Conservation (phyloP, 2,797 vertebrate genomes). For the Ciconia nigra region DNA sequence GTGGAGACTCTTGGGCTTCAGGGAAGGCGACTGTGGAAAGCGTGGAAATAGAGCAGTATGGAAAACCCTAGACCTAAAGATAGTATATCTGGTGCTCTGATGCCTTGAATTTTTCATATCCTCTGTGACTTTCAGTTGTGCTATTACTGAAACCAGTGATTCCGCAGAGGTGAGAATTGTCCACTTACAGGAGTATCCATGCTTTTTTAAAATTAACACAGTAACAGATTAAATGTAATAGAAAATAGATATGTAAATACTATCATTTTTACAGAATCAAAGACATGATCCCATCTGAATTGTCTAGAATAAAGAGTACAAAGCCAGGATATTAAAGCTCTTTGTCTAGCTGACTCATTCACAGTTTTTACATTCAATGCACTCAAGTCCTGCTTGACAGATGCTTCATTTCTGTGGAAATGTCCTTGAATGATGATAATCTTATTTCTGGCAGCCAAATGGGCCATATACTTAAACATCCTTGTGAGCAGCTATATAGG, state of each 20-base stretch:
- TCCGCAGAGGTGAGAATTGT: background rate
- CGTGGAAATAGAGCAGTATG: background rate
- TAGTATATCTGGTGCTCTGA: background rate
- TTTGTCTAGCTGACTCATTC: background rate
- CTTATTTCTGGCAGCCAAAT: conserved; percentile 53
- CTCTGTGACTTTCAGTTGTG: background rate
- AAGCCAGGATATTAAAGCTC: background rate
- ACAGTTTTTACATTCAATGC: conserved; percentile 1
- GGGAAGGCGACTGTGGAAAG: background rate
- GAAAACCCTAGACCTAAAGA: background rate
- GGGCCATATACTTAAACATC: background rate
- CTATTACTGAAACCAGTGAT: background rate
- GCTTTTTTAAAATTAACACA: background rate
- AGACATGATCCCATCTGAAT: background rate
- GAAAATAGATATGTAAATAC: background rate
- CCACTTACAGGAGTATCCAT: background rate
- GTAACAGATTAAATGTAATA: background rate
- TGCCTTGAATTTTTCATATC: background rate
- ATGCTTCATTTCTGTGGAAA: conserved; percentile 11
- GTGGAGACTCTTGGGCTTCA: background rate
- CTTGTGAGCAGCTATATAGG: background rate
- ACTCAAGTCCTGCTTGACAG: conserved; percentile 38
- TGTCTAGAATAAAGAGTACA: background rate
- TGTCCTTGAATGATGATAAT: conserved; percentile 31
- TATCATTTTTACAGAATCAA: background rate